Conservation (phyloP, 2,113 vertebrate species). For the Hydrochoerus hydrochaeris region DNA sequence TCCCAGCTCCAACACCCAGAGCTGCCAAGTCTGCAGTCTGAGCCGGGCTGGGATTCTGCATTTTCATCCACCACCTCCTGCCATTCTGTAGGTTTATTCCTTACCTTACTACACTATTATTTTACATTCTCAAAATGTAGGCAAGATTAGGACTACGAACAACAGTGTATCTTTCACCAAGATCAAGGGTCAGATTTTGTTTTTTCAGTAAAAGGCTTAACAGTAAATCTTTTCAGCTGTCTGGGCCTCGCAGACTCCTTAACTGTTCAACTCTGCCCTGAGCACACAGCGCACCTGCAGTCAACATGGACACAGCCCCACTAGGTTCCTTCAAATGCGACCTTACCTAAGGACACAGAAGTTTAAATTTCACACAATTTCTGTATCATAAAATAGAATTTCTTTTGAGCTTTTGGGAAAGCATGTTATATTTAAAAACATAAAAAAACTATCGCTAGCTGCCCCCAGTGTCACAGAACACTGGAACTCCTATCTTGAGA, state of each 20-base stretch:
- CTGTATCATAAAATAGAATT: constrained; percentile 3
- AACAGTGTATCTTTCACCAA: background rate
- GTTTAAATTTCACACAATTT: background rate
- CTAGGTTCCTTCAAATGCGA: background rate
- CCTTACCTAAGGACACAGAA: background rate
- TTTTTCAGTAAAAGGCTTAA: background rate
- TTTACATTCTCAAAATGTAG: constrained; percentile 12
- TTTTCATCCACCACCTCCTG: background rate
- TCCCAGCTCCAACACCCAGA: background rate
- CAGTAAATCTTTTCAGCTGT: background rate
- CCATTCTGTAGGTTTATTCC: background rate
- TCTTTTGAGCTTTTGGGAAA: constrained; percentile 43
- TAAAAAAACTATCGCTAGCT: background rate
- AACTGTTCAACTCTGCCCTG: background rate
- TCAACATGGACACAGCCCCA: no score
- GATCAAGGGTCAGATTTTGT: background rate
- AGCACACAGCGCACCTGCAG: rapidly evolving
- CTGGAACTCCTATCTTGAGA: background rate
- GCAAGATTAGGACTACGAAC: constrained; percentile 23
- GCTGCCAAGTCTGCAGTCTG: background rate
- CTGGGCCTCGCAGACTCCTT: background rate
- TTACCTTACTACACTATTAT: background rate
- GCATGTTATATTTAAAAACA: background rate
- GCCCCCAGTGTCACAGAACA: background rate
- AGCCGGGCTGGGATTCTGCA: background rate